Percentiles rank a stretch among this genome's conserved stretches.
These are phyloP conservation scores for Copsychus sechellarum DNA, from an alignment of 2,113 vertebrate genomes.

Conservation along the genomic window DNA sequence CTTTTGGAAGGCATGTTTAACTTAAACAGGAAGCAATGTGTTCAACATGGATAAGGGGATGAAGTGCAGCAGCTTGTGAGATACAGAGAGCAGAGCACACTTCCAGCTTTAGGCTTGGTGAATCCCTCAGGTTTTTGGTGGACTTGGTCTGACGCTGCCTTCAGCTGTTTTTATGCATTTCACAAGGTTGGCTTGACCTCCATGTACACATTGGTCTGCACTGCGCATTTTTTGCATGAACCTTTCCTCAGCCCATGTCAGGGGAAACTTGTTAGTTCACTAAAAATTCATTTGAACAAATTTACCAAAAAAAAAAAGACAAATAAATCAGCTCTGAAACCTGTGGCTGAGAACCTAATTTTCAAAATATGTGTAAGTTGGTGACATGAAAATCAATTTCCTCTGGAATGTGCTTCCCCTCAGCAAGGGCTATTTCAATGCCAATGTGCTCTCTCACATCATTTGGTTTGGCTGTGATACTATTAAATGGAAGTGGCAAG, in stretches of 20 bases:
- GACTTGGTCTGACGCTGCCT: neutral
- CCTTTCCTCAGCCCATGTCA: neutral
- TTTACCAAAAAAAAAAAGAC: constrained; percentile 12
- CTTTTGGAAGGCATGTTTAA: constrained; percentile 32
- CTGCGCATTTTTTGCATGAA: neutral
- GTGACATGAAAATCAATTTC: constrained; percentile 66
- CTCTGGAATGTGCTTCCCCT: constrained; percentile 57
- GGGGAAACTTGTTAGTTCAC: neutral
- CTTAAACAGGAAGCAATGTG: constrained; percentile 49
- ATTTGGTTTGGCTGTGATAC: constrained; percentile 14
- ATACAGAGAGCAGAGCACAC: constrained; percentile 51
- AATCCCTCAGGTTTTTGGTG: neutral
- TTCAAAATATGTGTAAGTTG: constrained; percentile 41
- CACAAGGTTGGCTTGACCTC: neutral
- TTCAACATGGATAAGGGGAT: constrained; percentile 26
- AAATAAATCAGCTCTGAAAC: constrained; percentile 48
- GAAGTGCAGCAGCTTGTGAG: constrained; percentile 48
- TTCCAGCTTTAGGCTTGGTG: neutral
- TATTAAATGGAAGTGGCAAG: constrained; percentile 27
- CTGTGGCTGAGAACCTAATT: constrained; percentile 37
- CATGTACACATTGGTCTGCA: fast-evolving
- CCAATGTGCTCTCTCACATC: constrained; percentile 23
- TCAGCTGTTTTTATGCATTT: neutral
- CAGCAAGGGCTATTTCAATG: constrained; percentile 37
- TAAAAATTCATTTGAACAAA: neutral